Evolutionary conservation across 2,888 invertebrate genomes (phyloP), one percentile per base, ranked within the genome.

Genomic region (Tipula lateralis): DNA sequence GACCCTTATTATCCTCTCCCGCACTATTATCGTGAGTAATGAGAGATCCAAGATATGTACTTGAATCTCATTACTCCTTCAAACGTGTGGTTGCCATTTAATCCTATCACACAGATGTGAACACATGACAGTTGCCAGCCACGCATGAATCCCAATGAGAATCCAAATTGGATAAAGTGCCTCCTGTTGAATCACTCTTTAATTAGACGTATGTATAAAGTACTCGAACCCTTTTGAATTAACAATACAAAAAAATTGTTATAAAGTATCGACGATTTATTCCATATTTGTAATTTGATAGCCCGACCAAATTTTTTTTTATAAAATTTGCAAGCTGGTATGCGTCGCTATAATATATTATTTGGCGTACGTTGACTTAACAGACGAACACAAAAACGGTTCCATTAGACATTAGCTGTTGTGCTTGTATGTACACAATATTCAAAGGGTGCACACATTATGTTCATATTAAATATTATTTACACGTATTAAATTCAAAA

Each of bases 251-350:
- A 44, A 44, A n/a, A 66, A 24, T 19, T 44, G 13, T 44, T 44
- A n/a, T 44, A 50, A 50, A 50, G 66, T 66, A 66, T 66, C 66
- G 66, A 66, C 66, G 66, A 66, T 66, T 66, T 66, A 66, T 66
- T 66, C 24, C 66, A 5, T 24, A 7, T 24, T 2, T 66, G 66
- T 24, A 66, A 66, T 24, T 24, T 66, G 66, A 66, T 66, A 66
- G 66, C 24, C 24, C 66, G 9, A 24, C 44, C 44, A 16, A 44
- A 44, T 32, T 32, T n/a, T n/a, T n/a, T n/a, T n/a, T n/a, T 32
- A 32, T 32, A 32, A 44, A 66, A 66, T 24, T 66, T 66, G 66
- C 66, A 66, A 66, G 66, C 66, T 66, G 66, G 66, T 66, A 66
- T 66, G 24, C 66, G 66, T 66, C 66, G 24, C n/a, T n/a, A 7